Evolutionary conservation across 2,797 vertebrate genomes (phyloP).

Genomic region (Rhinichthys osculus): DNA sequence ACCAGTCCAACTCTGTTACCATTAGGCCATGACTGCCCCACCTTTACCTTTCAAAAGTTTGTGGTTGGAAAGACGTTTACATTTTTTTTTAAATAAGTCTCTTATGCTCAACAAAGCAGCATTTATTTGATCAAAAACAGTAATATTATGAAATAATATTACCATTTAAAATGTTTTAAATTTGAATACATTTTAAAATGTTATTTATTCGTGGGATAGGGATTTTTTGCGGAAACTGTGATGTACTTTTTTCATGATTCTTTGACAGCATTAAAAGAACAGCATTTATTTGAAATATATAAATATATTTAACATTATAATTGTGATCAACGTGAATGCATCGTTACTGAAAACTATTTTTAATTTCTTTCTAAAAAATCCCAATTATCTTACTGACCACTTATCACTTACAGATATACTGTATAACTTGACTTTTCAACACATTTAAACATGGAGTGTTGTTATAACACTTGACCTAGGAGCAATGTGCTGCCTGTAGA

Average conservation of each 20-base stretch:
- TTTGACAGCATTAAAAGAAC: too few species aligned
- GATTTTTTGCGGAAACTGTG: too few species aligned
- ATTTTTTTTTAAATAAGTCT: neutral
- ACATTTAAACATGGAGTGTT: neutral
- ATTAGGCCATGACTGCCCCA: too few species aligned
- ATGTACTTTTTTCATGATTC: too few species aligned
- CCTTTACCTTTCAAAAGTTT: neutral
- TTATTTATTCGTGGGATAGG: neutral
- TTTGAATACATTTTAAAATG: too few species aligned
- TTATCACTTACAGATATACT: neutral
- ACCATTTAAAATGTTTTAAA: neutral
- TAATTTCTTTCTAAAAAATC: neutral
- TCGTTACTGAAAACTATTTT: neutral
- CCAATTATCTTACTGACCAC: neutral
- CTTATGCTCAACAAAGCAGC: neutral
- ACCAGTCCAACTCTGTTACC: too few species aligned
- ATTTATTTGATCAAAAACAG: neutral
- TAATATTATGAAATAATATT: neutral
- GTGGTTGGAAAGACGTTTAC: neutral
- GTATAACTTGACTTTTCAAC: neutral
- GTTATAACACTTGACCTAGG: conserved; percentile 11
- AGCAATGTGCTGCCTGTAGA: neutral
- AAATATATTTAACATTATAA: too few species aligned
- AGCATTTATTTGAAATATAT: too few species aligned
- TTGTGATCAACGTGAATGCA: neutral